Percentiles rank a stretch among this genome's conserved stretches.
phyloP scores from a whole-genome alignment of 2,113 vertebrate species.

The Circaetus gallicus region DNA sequence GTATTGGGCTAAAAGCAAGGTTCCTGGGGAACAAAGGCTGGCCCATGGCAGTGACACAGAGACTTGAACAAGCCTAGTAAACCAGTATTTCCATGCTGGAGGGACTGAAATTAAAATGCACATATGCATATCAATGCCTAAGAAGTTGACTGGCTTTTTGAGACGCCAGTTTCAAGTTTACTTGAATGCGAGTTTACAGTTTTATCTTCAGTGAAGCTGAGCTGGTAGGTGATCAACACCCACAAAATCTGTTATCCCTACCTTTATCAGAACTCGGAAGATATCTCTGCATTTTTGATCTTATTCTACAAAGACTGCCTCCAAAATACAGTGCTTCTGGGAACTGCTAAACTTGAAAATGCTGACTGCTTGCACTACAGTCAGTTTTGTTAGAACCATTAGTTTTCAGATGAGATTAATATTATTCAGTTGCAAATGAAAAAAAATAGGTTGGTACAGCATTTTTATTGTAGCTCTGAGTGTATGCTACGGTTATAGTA shows the following conservation, averaged over 20 bases:
- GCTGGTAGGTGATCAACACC: not conserved
- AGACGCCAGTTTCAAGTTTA: not conserved
- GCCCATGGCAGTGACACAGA: not conserved
- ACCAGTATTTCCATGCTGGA: not conserved
- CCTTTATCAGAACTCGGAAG: not conserved
- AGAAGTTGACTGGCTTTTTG: not conserved
- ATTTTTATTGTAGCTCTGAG: slow-evolving; percentile 18
- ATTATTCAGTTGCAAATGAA: slow-evolving; percentile 29
- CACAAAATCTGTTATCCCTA: not conserved
- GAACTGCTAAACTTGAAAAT: not conserved
- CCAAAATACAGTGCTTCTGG: not conserved
- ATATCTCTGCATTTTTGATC: not conserved
- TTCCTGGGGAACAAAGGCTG: not conserved
- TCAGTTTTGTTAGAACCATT: slow-evolving; percentile 6
- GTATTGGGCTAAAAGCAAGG: not conserved
- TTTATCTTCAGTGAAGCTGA: not conserved
- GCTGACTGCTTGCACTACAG: slow-evolving; percentile 20
- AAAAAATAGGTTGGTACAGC: slow-evolving; percentile 10
- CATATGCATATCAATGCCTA: not conserved
- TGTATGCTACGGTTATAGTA: not conserved
- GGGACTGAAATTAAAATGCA: not conserved
- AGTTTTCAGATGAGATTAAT: slow-evolving; percentile 55
- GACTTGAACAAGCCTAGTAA: not conserved
- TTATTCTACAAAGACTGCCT: not conserved
- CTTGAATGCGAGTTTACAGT: not conserved